These are phyloP conservation scores for Drosophila nikananu DNA, from an alignment of 1,140 invertebrate genomes.

Conservation along the genomic window DNA sequence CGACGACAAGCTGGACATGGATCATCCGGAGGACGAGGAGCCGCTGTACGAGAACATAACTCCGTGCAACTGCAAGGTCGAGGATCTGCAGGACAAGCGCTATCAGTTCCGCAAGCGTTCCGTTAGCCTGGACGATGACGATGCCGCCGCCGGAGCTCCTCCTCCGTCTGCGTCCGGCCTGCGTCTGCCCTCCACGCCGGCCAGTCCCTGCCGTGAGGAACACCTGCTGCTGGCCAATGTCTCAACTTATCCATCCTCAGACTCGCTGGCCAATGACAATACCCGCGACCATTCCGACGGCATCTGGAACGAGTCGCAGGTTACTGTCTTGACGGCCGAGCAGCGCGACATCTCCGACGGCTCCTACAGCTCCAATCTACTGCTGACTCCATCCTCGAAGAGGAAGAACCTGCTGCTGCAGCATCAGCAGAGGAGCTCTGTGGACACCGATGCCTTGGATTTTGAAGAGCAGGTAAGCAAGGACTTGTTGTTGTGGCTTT, in stretches of 20 bases:
- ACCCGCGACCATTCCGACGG: conserved; percentile 93
- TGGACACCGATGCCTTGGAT: conserved; percentile 92
- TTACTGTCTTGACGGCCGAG: conserved; percentile 91
- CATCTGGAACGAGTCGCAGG: conserved; percentile 94
- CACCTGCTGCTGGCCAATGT: conserved; percentile 65
- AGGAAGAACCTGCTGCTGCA: conserved; percentile 91
- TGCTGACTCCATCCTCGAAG: conserved; percentile 91
- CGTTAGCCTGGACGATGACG: conserved; percentile 87
- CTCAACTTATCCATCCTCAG: conserved; percentile 92
- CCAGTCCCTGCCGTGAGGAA: conserved; percentile 86
- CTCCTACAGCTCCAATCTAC: conserved; percentile 85
- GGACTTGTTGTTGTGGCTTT: neutral
- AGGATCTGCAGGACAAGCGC: conserved; percentile 45
- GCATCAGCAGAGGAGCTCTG: conserved; percentile 93
- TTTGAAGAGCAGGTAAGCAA: conserved; percentile 88
- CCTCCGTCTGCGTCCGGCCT: conserved; percentile 34
- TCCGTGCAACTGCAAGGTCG: conserved; percentile 55
- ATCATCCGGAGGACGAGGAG: conserved; percentile 65
- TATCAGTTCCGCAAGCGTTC: conserved; percentile 88
- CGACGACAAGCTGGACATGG: conserved; percentile 36
- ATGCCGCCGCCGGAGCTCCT: neutral
- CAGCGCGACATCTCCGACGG: conserved; percentile 85
- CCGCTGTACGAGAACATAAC: conserved; percentile 79
- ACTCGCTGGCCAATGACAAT: conserved; percentile 91
- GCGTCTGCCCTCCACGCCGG: conserved; percentile 86